Percentiles rank a stretch among this genome's conserved stretches.
Evolutionary conservation across 2,797 vertebrate species (phyloP).

Genomic region (Danio choprae): DNA sequence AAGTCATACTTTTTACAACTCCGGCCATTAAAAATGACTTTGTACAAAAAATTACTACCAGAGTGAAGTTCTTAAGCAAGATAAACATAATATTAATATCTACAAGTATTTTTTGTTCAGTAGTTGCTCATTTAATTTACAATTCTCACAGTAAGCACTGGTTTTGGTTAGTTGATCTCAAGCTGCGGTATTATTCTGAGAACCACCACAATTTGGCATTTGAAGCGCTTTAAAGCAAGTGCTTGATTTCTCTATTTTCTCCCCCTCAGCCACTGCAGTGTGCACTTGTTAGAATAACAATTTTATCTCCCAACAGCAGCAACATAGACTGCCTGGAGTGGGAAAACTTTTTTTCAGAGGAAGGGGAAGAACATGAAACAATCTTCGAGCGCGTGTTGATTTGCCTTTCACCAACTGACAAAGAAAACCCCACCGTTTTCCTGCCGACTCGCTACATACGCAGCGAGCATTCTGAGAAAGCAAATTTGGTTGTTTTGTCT

Average conservation of each 20-base stretch:
- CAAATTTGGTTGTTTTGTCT: conserved; percentile 31
- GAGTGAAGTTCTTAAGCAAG: neutral
- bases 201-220: conserved; percentile 19
- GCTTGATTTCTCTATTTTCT: neutral
- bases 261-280: neutral
- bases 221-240: neutral
- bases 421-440: conserved; percentile 28
- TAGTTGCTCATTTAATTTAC: neutral
- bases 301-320: conserved; percentile 40
- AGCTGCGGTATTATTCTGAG: conserved; percentile 6
- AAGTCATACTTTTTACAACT: neutral
- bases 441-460: neutral
- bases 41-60: neutral
- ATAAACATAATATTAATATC: neutral
- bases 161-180: neutral
- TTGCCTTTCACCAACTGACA: conserved; percentile 4
- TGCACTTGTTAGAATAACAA: conserved; percentile 38
- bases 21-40: neutral
- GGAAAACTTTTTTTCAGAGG: conserved; percentile 5
- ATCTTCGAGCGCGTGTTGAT: neutral
- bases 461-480: conserved; percentile 23
- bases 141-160: neutral
- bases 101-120: neutral
- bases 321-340: conserved; percentile 16
- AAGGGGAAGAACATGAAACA: conserved; percentile 18